A percentile compares a stretch with the other conserved stretches of the same genome.
These are phyloP conservation scores for Polydrusus cervinus DNA, from an alignment of 2,888 invertebrate species.

Conservation along the genomic window DNA sequence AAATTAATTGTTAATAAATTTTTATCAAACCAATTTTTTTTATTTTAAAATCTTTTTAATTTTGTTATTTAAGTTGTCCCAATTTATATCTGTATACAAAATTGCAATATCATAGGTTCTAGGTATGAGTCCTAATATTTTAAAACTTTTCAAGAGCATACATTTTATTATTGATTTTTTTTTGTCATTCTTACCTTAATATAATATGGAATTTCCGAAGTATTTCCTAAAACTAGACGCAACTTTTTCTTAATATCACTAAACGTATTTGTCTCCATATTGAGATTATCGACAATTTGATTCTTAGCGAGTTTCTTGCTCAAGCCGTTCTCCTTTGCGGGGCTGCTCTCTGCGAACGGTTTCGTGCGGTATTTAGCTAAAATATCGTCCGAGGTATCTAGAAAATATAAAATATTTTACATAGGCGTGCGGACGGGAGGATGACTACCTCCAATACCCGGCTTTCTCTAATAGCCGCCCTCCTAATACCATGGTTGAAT, in stretches of 20 bases:
- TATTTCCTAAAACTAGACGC: conserved; percentile 91
- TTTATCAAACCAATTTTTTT: too few species aligned
- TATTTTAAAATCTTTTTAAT: too few species aligned
- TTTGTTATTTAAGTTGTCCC: too few species aligned
- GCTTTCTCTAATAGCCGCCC: too few species aligned
- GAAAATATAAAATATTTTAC: not conserved
- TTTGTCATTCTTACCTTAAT: conserved; percentile 66
- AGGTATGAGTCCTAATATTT: not conserved
- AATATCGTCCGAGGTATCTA: conserved; percentile 92
- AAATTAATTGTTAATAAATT: too few species aligned
- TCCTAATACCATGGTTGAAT: too few species aligned
- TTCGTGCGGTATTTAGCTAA: conserved; percentile 89
- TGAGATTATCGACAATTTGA: conserved; percentile 68
- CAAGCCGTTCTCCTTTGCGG: conserved; percentile 59
- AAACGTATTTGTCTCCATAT: conserved; percentile 71
- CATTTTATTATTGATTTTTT: too few species aligned
- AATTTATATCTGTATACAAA: too few species aligned
- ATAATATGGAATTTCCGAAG: conserved; percentile 78
- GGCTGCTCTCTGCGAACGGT: conserved; percentile 60
- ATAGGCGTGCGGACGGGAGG: too few species aligned
- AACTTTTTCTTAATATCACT: conserved; percentile 89
- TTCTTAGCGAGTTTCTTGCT: conserved; percentile 69
- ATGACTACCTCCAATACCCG: too few species aligned
- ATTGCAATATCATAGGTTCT: too few species aligned
- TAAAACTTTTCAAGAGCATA: not conserved